Percentiles rank a stretch among this genome's conserved stretches.
Evolutionary conservation across 2,113 vertebrate genomes (phyloP).

Genomic region (Cheilinus undulatus): DNA sequence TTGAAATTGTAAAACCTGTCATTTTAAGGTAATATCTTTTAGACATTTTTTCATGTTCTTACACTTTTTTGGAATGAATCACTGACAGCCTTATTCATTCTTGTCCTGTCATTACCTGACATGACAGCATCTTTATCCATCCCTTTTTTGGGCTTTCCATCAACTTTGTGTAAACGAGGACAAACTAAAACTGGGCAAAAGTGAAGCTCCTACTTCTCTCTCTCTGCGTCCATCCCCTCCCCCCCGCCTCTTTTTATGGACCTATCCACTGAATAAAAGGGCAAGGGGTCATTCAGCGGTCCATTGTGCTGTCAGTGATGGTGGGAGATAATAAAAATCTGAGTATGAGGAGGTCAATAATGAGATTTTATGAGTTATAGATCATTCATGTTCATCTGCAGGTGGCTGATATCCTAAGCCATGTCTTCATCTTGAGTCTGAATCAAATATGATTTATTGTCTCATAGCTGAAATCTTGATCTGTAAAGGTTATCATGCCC

Average conservation of each 20-base stretch:
- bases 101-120: constrained; percentile 5
- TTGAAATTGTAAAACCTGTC: too few species aligned
- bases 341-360: constrained; percentile 12
- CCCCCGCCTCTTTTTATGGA: constrained; percentile 18
- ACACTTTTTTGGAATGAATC: not conserved
- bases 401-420: not conserved
- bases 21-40: too few species aligned
- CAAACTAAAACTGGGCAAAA: constrained; percentile 37
- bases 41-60: not conserved
- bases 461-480: constrained; percentile 20
- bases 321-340: constrained; percentile 59
- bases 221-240: constrained; percentile 23
- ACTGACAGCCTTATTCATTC: constrained; percentile 31
- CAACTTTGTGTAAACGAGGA: constrained; percentile 28
- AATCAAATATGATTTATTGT: constrained; percentile 12
- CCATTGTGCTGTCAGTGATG: constrained; percentile 44
- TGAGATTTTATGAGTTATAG: constrained; percentile 23
- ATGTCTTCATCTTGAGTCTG: not conserved
- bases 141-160: constrained; percentile 16
- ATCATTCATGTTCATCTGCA: constrained; percentile 6
- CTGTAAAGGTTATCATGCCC: constrained; percentile 44
- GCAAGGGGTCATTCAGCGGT: constrained; percentile 63
- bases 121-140: constrained; percentile 27
- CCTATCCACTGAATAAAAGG: constrained; percentile 43
- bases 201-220: constrained; percentile 15